phyloP scores from a whole-genome alignment of 2,888 invertebrate genomes.

The Epistrophe grossulariae region DNA sequence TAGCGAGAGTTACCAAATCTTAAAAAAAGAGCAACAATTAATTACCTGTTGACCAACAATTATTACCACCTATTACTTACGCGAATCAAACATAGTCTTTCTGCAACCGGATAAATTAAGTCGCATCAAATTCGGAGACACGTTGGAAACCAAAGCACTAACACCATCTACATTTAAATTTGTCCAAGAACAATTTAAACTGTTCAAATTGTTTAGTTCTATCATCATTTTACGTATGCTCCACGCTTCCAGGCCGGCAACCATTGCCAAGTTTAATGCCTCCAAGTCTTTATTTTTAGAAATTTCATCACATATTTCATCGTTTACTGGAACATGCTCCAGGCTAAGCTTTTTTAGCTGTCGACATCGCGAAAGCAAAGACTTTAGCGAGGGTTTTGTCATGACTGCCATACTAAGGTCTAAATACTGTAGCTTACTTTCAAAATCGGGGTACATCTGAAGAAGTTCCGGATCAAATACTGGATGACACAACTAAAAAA shows the following conservation, averaged over 20 bases:
- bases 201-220: slow-evolving; percentile 83
- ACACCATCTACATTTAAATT: slow-evolving; percentile 87
- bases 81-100: slow-evolving; percentile 89
- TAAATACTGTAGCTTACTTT: slow-evolving; percentile 90
- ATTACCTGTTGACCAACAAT: neutral
- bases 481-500: slow-evolving; percentile 84
- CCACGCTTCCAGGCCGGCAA: slow-evolving; percentile 87
- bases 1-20: slow-evolving; percentile 89
- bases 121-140: slow-evolving; percentile 88
- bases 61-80: slow-evolving; percentile 85
- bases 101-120: slow-evolving; percentile 94
- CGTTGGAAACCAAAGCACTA: slow-evolving; percentile 85
- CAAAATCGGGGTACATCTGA: slow-evolving; percentile 82
- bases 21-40: slow-evolving; percentile 76
- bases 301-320: slow-evolving; percentile 88
- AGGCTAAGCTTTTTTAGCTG: slow-evolving; percentile 92
- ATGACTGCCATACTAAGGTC: slow-evolving; percentile 93
- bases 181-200: slow-evolving; percentile 94
- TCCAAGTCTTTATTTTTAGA: slow-evolving; percentile 88
- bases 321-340: slow-evolving; percentile 89
- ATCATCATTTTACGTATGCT: slow-evolving; percentile 87
- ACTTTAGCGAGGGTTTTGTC: slow-evolving; percentile 85
- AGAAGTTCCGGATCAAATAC: slow-evolving; percentile 84
- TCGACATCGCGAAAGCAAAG: slow-evolving; percentile 87
- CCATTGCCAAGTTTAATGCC: slow-evolving; percentile 93